Conservation (phyloP, 2,888 invertebrate genomes). For the Napeogenes sylphis region DNA sequence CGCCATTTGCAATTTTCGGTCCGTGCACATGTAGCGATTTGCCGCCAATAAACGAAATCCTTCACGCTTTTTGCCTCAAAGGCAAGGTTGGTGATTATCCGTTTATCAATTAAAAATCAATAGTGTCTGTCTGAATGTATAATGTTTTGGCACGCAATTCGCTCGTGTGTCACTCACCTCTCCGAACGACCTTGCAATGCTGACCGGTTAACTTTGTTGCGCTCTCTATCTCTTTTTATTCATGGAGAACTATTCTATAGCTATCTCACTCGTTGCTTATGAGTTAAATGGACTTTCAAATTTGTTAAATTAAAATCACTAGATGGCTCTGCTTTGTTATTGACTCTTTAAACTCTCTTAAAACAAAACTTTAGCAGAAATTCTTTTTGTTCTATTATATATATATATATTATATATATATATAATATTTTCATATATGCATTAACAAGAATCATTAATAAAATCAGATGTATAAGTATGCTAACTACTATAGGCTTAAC, state of each 20-base stretch:
- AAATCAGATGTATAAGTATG: no score
- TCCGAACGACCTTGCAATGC: conserved; percentile 75
- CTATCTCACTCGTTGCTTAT: conserved; percentile 31
- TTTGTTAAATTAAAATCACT: conserved; percentile 4
- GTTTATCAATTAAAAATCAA: conserved; percentile 56
- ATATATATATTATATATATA: no score
- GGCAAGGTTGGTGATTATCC: conserved; percentile 47
- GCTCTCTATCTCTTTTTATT: conserved; percentile 45
- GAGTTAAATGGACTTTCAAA: conserved; percentile 42
- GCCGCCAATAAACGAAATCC: conserved; percentile 41
- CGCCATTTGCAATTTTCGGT: conserved; percentile 32
- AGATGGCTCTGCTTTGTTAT: conserved; percentile 12
- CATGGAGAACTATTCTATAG: conserved; percentile 15
- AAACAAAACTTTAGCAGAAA: no score
- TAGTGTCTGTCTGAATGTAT: conserved; percentile 53
- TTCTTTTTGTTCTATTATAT: no score
- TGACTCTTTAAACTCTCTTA: background rate
- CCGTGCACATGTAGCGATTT: conserved; percentile 37
- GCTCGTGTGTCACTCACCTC: conserved; percentile 66
- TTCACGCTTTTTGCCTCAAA: conserved; percentile 42
- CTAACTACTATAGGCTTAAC: no score
- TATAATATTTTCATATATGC: no score
- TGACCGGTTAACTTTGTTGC: conserved; percentile 64
- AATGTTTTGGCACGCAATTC: conserved; percentile 58
- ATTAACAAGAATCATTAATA: no score